Evolutionary conservation across 2,113 vertebrate genomes (phyloP).

Genomic region (Sorex fumeus): DNA sequence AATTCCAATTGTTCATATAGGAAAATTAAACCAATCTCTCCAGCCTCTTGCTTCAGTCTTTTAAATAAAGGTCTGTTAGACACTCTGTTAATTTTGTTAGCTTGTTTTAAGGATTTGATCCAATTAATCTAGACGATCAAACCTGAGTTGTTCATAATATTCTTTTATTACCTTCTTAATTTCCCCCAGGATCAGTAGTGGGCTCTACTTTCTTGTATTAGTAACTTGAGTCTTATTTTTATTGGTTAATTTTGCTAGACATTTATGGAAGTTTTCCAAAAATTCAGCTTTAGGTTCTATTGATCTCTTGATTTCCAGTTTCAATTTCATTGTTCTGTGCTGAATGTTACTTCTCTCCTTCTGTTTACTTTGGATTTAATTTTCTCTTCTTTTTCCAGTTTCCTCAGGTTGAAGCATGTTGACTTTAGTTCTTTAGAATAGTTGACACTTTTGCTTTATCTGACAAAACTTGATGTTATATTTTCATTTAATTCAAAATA

Average conservation of each 20-base stretch:
- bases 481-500: constrained; percentile 21
- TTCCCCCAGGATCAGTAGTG: too few species aligned
- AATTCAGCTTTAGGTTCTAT: neutral
- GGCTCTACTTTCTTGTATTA: too few species aligned
- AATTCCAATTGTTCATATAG: too few species aligned
- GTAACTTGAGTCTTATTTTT: too few species aligned
- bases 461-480: neutral
- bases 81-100: too few species aligned
- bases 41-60: too few species aligned
- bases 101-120: neutral
- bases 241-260: too few species aligned
- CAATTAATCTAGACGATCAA: constrained; percentile 17
- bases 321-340: constrained; percentile 19
- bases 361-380: constrained; percentile 18
- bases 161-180: neutral
- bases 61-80: too few species aligned
- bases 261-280: neutral
- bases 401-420: constrained; percentile 15
- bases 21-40: too few species aligned
- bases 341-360: neutral
- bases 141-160: neutral
- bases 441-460: neutral
- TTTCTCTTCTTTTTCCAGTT: neutral
- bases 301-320: neutral
- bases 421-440: neutral